Conservation (phyloP, 2,888 invertebrate genomes). For the Capitulum mitella region DNA sequence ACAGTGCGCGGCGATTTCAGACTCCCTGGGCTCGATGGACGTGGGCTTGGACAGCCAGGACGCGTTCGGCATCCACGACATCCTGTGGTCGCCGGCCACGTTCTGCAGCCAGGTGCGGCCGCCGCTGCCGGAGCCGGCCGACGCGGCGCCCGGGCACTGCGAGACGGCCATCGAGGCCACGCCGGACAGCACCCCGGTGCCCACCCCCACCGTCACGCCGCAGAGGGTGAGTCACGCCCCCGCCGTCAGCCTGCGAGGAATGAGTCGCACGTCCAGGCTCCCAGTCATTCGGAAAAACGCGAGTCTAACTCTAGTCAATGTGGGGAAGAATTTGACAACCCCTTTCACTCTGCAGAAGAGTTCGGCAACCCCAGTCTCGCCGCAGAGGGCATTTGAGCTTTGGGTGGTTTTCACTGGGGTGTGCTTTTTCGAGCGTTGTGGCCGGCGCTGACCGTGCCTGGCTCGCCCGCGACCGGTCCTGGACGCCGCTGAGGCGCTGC, state of each 20-base stretch:
- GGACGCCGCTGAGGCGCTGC: neutral
- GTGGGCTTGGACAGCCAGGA: neutral
- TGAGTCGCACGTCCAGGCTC: no score
- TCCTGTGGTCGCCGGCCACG: slow-evolving; percentile 35
- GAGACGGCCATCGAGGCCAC: slow-evolving; percentile 36
- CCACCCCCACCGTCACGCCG: slow-evolving; percentile 16
- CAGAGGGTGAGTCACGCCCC: neutral
- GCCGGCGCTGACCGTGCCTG: no score
- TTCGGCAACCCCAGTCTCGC: no score
- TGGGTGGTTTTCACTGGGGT: neutral
- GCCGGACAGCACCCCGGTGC: slow-evolving; percentile 34
- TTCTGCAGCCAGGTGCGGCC: slow-evolving; percentile 25
- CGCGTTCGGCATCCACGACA: slow-evolving; percentile 2
- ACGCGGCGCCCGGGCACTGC: slow-evolving; percentile 33
- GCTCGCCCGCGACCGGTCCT: no score
- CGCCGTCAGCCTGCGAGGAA: neutral
- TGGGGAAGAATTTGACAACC: no score
- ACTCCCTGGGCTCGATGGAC: neutral
- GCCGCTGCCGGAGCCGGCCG: slow-evolving; percentile 28
- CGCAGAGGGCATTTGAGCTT: no score
- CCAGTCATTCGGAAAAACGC: no score
- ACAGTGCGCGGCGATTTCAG: no score
- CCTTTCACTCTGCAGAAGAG: no score
- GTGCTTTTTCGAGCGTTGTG: no score
- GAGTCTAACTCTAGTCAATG: no score